These are phyloP conservation scores for Diarsia dahlii DNA, from an alignment of 2,888 invertebrate species.

Conservation along the genomic window DNA sequence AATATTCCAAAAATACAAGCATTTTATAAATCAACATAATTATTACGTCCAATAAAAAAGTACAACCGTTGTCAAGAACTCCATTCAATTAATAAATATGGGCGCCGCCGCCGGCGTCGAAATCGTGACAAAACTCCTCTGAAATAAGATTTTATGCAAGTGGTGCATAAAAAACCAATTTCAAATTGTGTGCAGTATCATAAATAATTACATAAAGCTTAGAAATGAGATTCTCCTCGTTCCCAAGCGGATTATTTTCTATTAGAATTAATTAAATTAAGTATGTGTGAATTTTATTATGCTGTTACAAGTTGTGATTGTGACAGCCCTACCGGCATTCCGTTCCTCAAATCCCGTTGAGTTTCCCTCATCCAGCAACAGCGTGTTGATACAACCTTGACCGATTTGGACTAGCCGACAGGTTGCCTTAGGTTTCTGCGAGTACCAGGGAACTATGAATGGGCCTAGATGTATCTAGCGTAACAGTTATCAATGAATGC, in stretches of 20 bases:
- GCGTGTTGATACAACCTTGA: constrained; percentile 60
- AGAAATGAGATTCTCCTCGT: constrained; percentile 21
- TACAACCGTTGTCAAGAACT: background rate
- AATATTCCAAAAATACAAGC: too few relatives aligned
- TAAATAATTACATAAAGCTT: constrained; percentile 30
- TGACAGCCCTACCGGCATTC: constrained; percentile 61
- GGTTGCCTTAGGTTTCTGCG: constrained; percentile 46
- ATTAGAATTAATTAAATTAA: constrained; percentile 53
- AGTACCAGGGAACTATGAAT: constrained; percentile 44
- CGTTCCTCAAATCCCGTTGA: constrained; percentile 56
- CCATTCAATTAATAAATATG: background rate
- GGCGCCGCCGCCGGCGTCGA: too few relatives aligned
- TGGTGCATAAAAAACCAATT: constrained; percentile 8
- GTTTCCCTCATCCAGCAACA: constrained; percentile 58
- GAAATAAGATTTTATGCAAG: constrained; percentile 13
- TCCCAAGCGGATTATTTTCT: constrained; percentile 56
- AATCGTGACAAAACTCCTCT: background rate
- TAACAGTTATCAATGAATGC: constrained; percentile 3
- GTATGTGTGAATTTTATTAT: constrained; percentile 18
- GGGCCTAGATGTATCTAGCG: background rate
- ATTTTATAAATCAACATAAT: background rate
- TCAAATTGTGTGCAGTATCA: constrained; percentile 22
- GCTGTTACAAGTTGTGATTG: constrained; percentile 20
- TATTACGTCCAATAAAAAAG: background rate
- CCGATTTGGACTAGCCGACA: constrained; percentile 59